Evolutionary conservation across 2,797 vertebrate species (phyloP).

Genomic region (Austrolebias charrua): DNA sequence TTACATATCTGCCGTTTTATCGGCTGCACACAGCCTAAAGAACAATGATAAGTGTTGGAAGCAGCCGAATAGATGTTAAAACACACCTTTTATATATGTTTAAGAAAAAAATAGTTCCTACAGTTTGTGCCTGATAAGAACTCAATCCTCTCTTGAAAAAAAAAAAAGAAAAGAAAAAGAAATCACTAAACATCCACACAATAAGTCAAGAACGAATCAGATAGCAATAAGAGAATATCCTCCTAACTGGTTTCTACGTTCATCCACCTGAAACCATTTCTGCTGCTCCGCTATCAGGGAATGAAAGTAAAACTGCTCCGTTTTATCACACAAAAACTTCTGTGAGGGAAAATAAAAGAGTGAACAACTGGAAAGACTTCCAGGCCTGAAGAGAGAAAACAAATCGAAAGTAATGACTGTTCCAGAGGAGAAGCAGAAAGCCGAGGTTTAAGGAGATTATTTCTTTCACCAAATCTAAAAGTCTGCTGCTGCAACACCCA

Average conservation of each 20-base stretch:
- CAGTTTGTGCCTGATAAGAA: slow-evolving; percentile 26
- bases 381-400: slow-evolving; percentile 9
- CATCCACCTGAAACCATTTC: slow-evolving; percentile 7
- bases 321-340: slow-evolving; percentile 14
- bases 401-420: slow-evolving; percentile 17
- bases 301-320: slow-evolving; percentile 2
- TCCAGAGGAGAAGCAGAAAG: slow-evolving; percentile 13
- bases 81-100: slow-evolving; percentile 4
- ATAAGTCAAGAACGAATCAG: slow-evolving; percentile 23
- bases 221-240: slow-evolving; percentile 29
- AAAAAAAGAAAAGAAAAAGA: too few species aligned
- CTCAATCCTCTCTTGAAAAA: neutral
- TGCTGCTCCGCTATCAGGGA: neutral
- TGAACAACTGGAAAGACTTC: slow-evolving; percentile 9
- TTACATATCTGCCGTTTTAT: slow-evolving; percentile 7
- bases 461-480: slow-evolving; percentile 1
- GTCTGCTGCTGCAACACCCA: neutral
- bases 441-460: neutral
- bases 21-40: slow-evolving; percentile 23
- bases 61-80: slow-evolving; percentile 18
- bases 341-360: neutral
- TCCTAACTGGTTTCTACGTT: slow-evolving; percentile 21
- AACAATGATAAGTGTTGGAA: slow-evolving; percentile 32
- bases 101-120: slow-evolving; percentile 7
- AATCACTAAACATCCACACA: slow-evolving; percentile 23